Evolutionary conservation across 2,113 vertebrate genomes (phyloP).

Genomic region (Oryzias celebensis): DNA sequence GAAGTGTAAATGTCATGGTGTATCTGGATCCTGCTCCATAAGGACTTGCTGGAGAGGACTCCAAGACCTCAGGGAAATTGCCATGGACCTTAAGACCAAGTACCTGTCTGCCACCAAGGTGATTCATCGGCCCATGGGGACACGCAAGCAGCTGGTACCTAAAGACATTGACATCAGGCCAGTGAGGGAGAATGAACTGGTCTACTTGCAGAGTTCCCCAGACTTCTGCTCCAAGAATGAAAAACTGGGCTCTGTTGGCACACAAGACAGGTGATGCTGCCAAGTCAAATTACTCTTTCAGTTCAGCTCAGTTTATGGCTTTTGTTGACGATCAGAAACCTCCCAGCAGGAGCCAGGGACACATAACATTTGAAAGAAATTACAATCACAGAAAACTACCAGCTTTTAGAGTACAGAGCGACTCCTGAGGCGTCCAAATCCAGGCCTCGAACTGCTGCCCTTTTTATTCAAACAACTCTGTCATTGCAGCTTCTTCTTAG

Average conservation of each 20-base stretch:
- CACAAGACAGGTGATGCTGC: slow-evolving; percentile 89
- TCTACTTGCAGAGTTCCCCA: slow-evolving; percentile 96
- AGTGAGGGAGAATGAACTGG: slow-evolving; percentile 91
- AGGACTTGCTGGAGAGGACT: slow-evolving; percentile 97
- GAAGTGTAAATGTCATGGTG: slow-evolving; percentile 98
- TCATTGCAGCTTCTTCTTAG: too few species aligned
- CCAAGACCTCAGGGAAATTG: slow-evolving; percentile 90
- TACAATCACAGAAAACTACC: too few species aligned
- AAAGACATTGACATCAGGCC: slow-evolving; percentile 97
- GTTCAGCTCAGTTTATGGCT: background rate
- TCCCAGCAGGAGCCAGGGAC: too few species aligned
- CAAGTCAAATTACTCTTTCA: background rate
- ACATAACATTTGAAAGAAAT: too few species aligned
- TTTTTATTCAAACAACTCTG: too few species aligned
- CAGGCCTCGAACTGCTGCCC: too few species aligned
- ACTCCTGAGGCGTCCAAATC: too few species aligned
- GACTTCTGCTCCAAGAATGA: slow-evolving; percentile 95
- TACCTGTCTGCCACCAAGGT: slow-evolving; percentile 98
- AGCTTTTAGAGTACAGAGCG: too few species aligned
- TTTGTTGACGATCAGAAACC: too few species aligned
- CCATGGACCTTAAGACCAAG: slow-evolving; percentile 92
- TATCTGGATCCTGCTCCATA: slow-evolving; percentile 97
- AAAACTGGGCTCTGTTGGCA: slow-evolving; percentile 92
- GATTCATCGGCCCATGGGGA: slow-evolving; percentile 92
- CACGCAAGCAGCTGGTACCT: slow-evolving; percentile 96